These are phyloP conservation scores for Alviniconcha strummeri DNA, from an alignment of 2,888 invertebrate species.

Conservation along the genomic window DNA sequence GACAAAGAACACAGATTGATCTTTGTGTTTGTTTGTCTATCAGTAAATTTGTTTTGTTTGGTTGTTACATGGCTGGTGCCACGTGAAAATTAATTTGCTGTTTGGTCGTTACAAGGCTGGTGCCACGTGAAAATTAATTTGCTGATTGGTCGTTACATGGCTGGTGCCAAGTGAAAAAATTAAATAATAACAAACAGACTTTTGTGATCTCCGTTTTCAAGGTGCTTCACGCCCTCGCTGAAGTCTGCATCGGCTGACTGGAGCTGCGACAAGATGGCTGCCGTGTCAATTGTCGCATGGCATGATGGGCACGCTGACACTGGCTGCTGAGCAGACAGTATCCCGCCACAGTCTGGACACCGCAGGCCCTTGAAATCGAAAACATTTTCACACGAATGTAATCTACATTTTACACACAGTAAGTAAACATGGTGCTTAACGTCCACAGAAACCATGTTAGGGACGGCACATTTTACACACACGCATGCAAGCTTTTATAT, in stretches of 20 bases:
- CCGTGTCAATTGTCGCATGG: conserved; percentile 5
- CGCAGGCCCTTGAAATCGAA: not conserved
- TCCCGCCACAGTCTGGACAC: conserved; percentile 14
- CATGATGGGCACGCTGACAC: conserved; percentile 6
- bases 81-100: too few species aligned
- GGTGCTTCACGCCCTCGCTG: conserved; percentile 49
- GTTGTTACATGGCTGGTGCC: too few species aligned
- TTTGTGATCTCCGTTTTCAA: conserved; percentile 50
- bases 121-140: too few species aligned
- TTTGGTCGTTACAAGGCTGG: too few species aligned
- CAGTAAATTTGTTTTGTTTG: not conserved
- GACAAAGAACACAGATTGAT: not conserved
- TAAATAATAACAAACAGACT: not conserved
- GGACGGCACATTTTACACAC: too few species aligned
- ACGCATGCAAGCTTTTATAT: too few species aligned
- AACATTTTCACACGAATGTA: too few species aligned
- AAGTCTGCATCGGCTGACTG: conserved; percentile 50
- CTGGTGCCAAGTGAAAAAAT: too few species aligned
- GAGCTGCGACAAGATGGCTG: conserved; percentile 8
- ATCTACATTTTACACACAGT: not conserved
- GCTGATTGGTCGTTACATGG: too few species aligned
- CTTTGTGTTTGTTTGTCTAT: not conserved
- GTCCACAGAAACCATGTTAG: too few species aligned
- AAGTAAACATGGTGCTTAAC: too few species aligned
- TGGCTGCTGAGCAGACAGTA: not conserved